These are phyloP conservation scores for Philopedon plagiatum DNA, from an alignment of 2,888 invertebrate genomes.

Conservation along the genomic window DNA sequence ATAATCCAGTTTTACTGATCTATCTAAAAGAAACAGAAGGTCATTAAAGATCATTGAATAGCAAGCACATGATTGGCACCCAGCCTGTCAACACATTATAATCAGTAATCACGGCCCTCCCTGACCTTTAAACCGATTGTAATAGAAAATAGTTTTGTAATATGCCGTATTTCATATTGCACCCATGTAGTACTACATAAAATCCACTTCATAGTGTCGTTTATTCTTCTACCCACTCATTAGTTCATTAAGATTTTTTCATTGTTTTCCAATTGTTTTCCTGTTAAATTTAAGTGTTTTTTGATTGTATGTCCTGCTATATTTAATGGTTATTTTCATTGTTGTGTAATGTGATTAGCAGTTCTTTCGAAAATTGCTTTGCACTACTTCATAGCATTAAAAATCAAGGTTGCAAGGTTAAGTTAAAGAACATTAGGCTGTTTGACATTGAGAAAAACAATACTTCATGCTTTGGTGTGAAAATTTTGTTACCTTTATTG, in stretches of 20 bases:
- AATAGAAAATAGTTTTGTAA: conserved; percentile 44
- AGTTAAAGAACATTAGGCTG: neutral
- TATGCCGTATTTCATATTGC: conserved; percentile 45
- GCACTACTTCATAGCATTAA: conserved; percentile 4
- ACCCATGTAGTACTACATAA: conserved; percentile 33
- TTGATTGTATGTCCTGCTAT: neutral
- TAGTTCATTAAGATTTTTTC: conserved; percentile 19
- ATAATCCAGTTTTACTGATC: neutral
- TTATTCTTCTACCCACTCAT: conserved; percentile 36
- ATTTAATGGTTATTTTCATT: neutral
- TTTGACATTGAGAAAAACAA: too few species aligned
- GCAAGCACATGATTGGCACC: conserved; percentile 40
- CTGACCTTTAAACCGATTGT: conserved; percentile 43
- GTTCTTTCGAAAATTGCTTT: neutral
- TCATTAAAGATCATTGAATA: conserved; percentile 41
- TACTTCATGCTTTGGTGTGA: too few species aligned
- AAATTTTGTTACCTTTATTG: too few species aligned
- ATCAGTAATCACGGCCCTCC: conserved; percentile 45
- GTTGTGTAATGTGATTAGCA: neutral
- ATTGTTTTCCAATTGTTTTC: conserved; percentile 8
- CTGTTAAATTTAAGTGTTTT: conserved; percentile 6
- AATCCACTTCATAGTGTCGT: conserved; percentile 30
- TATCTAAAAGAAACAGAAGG: conserved; percentile 29
- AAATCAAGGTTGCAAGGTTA: neutral
- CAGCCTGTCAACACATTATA: conserved; percentile 45